Percentiles rank a stretch among this genome's conserved stretches.
Conservation (phyloP, 2,888 invertebrate genomes). For the Ariolimax columbianus region DNA sequence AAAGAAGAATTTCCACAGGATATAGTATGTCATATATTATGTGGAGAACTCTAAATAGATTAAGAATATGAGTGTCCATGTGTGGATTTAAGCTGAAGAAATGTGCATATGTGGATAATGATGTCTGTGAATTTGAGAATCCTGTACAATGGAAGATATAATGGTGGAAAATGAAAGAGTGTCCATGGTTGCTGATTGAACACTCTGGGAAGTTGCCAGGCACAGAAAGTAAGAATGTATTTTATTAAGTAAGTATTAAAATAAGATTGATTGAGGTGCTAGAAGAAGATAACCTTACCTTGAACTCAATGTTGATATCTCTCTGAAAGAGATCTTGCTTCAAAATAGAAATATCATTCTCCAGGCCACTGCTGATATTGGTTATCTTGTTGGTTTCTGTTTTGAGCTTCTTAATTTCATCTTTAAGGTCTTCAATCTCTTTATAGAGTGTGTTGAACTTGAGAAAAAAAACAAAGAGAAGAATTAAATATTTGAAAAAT, state of each 20-base stretch:
- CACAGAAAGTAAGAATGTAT: background rate
- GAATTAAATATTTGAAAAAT: background rate
- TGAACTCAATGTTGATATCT: slow-evolving; percentile 89
- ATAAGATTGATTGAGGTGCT: background rate
- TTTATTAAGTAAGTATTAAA: background rate
- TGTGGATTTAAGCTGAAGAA: too few species aligned
- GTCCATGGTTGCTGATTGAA: too few species aligned
- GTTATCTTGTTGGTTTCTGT: slow-evolving; percentile 87
- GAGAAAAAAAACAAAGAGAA: background rate
- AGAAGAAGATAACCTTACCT: slow-evolving; percentile 77
- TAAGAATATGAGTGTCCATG: too few species aligned
- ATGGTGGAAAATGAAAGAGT: too few species aligned
- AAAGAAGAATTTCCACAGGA: too few species aligned
- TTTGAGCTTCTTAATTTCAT: slow-evolving; percentile 81
- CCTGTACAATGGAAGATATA: too few species aligned
- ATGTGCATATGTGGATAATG: too few species aligned
- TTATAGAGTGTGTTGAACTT: slow-evolving; percentile 78
- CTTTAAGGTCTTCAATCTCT: slow-evolving; percentile 80
- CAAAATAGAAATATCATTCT: slow-evolving; percentile 88
- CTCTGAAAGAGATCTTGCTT: slow-evolving; percentile 91
- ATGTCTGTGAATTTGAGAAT: too few species aligned
- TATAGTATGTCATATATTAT: too few species aligned
- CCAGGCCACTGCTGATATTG: slow-evolving; percentile 85
- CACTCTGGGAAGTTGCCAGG: too few species aligned
- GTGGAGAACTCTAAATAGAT: too few species aligned